Percentiles rank a stretch among this genome's conserved stretches.
Conservation (phyloP, 2,888 invertebrate species). For the Achlya flavicornis region DNA sequence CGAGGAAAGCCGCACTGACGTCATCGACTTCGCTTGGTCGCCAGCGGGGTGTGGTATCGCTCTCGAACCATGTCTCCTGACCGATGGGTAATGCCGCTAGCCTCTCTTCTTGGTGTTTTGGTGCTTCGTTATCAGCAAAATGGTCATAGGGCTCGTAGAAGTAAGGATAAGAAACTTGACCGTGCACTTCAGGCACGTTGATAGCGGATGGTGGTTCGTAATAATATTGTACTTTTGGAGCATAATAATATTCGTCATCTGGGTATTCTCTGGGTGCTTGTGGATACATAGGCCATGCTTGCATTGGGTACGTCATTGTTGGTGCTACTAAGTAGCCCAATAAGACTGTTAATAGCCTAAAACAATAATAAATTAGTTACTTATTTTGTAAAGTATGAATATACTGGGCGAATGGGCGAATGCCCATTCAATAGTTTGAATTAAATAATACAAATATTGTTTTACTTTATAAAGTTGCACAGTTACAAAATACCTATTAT, state of each 20-base stretch:
- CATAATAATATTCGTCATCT: conserved; percentile 84
- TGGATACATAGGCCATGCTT: conserved; percentile 78
- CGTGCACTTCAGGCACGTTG: conserved; percentile 68
- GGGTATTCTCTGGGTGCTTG: conserved; percentile 78
- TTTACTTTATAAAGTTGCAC: no score
- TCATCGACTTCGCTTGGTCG: conserved; percentile 73
- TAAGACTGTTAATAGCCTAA: conserved; percentile 69
- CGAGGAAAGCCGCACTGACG: conserved; percentile 86
- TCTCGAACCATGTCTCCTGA: conserved; percentile 87
- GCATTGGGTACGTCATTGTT: conserved; percentile 72
- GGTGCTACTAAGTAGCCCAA: conserved; percentile 78
- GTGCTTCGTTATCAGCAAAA: conserved; percentile 82
- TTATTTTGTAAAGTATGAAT: conserved; percentile 1
- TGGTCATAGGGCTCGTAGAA: conserved; percentile 79
- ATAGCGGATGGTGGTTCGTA: conserved; percentile 66
- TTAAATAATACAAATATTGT: no score
- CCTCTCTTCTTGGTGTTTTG: conserved; percentile 85
- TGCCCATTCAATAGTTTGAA: background rate
- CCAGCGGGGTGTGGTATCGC: conserved; percentile 75
- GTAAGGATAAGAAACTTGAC: conserved; percentile 72
- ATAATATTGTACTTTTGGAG: conserved; percentile 79
- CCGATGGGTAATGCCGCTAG: conserved; percentile 85
- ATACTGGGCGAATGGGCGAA: no score
- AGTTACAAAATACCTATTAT: no score
- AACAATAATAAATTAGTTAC: conserved; percentile 41